A percentile compares a stretch with the other conserved stretches of the same genome.
phyloP scores from a whole-genome alignment of 2,888 invertebrate species.

The Asteroscopus sphinx region DNA sequence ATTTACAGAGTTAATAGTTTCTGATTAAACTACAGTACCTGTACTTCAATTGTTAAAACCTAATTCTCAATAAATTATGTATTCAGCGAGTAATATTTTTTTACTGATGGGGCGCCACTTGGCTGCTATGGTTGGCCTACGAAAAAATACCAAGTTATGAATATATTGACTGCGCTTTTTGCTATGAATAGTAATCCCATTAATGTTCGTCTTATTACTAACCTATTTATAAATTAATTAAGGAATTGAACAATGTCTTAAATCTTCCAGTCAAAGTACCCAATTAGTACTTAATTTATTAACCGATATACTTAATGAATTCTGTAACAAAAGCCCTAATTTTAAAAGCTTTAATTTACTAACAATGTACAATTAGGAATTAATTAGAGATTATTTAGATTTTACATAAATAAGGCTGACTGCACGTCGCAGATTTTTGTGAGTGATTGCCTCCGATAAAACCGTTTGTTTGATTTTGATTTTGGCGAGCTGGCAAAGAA shows the following conservation, averaged over 20 bases:
- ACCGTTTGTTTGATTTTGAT: too few relatives aligned
- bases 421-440: conserved; percentile 18
- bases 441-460: too few relatives aligned
- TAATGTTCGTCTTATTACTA: background rate
- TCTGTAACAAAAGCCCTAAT: conserved; percentile 13
- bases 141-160: conserved; percentile 14
- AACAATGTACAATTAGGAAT: conserved; percentile 28
- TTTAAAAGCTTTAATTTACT: conserved; percentile 44
- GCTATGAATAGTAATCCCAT: conserved; percentile 9
- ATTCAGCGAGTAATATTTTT: too few relatives aligned
- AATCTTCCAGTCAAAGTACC: conserved; percentile 8
- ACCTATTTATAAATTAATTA: conserved; percentile 2
- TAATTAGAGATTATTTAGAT: conserved; percentile 16
- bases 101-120: too few relatives aligned
- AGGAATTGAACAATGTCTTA: conserved; percentile 35
- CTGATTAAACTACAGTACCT: too few relatives aligned
- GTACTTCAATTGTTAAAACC: too few relatives aligned
- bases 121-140: background rate
- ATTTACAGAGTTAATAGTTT: too few relatives aligned
- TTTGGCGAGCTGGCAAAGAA: too few relatives aligned
- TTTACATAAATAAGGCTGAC: conserved; percentile 10
- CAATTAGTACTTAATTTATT: too few relatives aligned
- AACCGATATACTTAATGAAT: background rate
- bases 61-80: too few relatives aligned
- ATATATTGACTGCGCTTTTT: conserved; percentile 41